Percentiles rank a stretch among this genome's conserved stretches.
These are phyloP conservation scores for Zaprionus gabonicus DNA, from an alignment of 1,140 invertebrate species.

Conservation along the genomic window DNA sequence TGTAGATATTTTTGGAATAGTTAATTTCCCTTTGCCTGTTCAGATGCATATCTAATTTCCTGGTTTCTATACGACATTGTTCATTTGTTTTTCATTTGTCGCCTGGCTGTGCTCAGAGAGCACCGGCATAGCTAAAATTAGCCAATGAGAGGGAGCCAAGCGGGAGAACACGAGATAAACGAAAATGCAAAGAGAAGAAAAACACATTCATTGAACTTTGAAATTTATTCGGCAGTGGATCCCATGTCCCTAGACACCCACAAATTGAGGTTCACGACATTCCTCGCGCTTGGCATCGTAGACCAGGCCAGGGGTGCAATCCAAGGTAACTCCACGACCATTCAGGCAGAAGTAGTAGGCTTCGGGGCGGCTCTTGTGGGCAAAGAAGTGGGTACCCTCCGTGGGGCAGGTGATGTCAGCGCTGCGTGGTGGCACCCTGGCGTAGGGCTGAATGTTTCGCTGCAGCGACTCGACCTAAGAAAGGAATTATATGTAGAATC, in stretches of 20 bases:
- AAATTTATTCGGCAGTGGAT: constrained; percentile 38
- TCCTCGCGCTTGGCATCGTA: constrained; percentile 58
- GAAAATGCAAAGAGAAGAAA: constrained; percentile 24
- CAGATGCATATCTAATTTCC: not conserved
- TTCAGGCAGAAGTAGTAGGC: constrained; percentile 75
- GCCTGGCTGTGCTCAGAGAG: constrained; percentile 35
- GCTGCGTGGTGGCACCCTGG: constrained; percentile 60
- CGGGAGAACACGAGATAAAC: constrained; percentile 27
- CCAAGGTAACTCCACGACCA: constrained; percentile 64
- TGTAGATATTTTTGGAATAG: not conserved
- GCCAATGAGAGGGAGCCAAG: constrained; percentile 28
- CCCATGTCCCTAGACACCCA: constrained; percentile 30
- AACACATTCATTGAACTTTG: constrained; percentile 39
- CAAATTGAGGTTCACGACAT: constrained; percentile 54
- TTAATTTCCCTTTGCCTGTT: not conserved
- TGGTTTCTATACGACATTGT: not conserved
- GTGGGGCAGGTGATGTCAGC: constrained; percentile 69
- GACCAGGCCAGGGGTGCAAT: constrained; percentile 74
- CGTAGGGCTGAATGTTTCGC: constrained; percentile 66
- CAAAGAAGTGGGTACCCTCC: constrained; percentile 64
- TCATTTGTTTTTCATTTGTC: constrained; percentile 22
- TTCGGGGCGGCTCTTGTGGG: constrained; percentile 58
- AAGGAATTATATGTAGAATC: not conserved
- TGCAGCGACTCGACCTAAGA: constrained; percentile 64
- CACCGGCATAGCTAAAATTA: constrained; percentile 42